A percentile compares a stretch with the other conserved stretches of the same genome.
Conservation (phyloP, 23 tunicate genomes). For the Phallusia fumigata region DNA sequence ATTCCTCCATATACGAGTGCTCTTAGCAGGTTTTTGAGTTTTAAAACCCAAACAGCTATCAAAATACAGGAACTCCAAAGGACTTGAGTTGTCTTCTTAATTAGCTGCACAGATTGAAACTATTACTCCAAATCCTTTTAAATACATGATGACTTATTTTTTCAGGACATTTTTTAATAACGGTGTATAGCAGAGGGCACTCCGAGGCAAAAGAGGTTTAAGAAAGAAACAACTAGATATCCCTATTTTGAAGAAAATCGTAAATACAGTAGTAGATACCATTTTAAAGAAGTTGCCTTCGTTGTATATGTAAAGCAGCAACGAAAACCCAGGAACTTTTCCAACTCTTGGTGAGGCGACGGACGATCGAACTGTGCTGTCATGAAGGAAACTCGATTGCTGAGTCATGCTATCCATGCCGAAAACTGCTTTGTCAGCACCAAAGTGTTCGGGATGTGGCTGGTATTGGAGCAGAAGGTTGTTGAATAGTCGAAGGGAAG, state of each 20-base stretch:
- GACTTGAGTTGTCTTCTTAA: no score
- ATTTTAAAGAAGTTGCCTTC: slow-evolving; percentile 84
- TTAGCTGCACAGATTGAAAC: no score
- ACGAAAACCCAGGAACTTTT: slow-evolving; percentile 53
- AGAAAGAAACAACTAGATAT: no score
- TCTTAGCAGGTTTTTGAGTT: no score
- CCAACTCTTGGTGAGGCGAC: background rate
- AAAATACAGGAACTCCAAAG: no score
- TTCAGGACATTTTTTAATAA: no score
- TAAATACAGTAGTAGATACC: slow-evolving; percentile 28
- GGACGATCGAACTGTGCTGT: background rate
- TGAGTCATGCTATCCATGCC: background rate
- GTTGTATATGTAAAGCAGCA: slow-evolving; percentile 67
- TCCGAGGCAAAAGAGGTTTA: no score
- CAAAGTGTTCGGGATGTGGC: slow-evolving; percentile 67
- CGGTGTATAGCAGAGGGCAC: no score
- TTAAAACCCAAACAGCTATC: no score
- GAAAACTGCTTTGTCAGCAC: slow-evolving; percentile 12
- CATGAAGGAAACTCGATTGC: background rate
- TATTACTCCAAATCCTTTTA: no score
- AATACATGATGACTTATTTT: no score
- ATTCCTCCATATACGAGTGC: no score
- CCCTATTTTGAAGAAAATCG: background rate
- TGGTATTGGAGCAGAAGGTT: slow-evolving; percentile 47
- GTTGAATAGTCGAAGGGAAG: slow-evolving; percentile 53